Conservation (phyloP, 2,797 vertebrate genomes). For the Pipistrellus kuhlii region DNA sequence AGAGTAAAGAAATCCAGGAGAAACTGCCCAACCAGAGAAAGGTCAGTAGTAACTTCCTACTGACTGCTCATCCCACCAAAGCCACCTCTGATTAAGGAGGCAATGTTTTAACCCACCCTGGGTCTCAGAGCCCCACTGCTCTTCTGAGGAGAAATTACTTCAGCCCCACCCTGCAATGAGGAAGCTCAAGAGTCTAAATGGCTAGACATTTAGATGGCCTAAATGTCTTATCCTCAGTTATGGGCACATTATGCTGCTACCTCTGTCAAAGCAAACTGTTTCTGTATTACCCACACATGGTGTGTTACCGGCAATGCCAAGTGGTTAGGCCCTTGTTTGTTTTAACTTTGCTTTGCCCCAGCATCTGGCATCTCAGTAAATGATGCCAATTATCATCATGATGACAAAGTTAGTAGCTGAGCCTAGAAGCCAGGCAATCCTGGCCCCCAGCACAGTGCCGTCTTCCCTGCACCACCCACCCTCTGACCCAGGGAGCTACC, state of each 20-base stretch:
- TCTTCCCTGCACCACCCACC: neutral
- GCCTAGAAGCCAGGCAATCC: neutral
- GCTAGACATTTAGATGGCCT: neutral
- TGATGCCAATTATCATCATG: neutral
- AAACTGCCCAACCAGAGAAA: neutral
- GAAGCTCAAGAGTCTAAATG: neutral
- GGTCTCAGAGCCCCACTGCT: neutral
- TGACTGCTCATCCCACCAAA: neutral
- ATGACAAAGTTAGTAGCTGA: neutral
- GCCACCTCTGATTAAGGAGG: neutral
- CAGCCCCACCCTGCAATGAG: neutral
- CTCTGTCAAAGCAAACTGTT: neutral
- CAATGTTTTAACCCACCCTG: neutral
- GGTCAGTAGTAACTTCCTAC: neutral
- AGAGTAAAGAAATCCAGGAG: slow-evolving; percentile 27
- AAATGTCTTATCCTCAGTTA: neutral
- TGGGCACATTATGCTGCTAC: neutral
- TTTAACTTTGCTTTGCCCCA: neutral
- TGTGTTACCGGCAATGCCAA: neutral
- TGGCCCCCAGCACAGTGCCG: neutral
- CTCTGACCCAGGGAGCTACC: slow-evolving; percentile 85
- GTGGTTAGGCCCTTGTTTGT: neutral
- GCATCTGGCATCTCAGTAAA: neutral
- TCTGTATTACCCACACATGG: neutral
- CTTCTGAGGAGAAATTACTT: neutral